These are phyloP conservation scores for Phalanger gymnotis DNA, from an alignment of 2,797 vertebrate genomes.

Conservation along the genomic window DNA sequence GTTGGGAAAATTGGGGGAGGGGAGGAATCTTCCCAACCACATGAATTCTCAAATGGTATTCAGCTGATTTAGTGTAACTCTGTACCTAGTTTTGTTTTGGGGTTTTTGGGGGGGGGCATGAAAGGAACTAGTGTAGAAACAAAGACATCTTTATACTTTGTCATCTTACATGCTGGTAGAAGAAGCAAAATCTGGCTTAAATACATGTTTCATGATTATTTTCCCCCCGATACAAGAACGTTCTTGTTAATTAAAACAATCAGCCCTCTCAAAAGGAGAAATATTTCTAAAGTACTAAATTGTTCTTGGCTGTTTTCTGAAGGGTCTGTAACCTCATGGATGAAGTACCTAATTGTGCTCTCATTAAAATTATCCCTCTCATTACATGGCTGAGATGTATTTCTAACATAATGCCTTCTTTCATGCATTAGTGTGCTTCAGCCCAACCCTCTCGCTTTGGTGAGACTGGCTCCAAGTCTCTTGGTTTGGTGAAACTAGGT, in stretches of 20 bases:
- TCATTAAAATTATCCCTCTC: neutral
- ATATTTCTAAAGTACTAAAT: conserved; percentile 6
- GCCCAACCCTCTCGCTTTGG: neutral
- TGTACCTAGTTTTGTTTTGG: neutral
- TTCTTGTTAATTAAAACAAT: conserved; percentile 32
- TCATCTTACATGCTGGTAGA: neutral
- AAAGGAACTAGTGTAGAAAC: neutral
- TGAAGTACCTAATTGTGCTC: neutral
- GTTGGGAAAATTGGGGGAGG: neutral
- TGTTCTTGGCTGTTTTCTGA: conserved; percentile 21
- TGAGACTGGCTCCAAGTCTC: neutral
- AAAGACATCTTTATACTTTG: neutral
- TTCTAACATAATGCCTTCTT: neutral
- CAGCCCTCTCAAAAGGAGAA: neutral
- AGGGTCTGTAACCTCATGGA: neutral
- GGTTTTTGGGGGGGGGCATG: too few relatives aligned
- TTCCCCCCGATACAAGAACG: neutral
- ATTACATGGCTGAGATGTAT: neutral
- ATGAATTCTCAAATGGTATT: neutral
- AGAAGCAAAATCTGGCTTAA: conserved; percentile 10
- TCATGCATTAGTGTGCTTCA: neutral
- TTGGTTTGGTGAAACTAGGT: neutral
- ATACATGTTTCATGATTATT: neutral
- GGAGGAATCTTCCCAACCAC: neutral
- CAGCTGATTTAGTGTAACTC: neutral